phyloP scores from a whole-genome alignment of 2,797 vertebrate genomes.

The Neosilurus hyrtlii region DNA sequence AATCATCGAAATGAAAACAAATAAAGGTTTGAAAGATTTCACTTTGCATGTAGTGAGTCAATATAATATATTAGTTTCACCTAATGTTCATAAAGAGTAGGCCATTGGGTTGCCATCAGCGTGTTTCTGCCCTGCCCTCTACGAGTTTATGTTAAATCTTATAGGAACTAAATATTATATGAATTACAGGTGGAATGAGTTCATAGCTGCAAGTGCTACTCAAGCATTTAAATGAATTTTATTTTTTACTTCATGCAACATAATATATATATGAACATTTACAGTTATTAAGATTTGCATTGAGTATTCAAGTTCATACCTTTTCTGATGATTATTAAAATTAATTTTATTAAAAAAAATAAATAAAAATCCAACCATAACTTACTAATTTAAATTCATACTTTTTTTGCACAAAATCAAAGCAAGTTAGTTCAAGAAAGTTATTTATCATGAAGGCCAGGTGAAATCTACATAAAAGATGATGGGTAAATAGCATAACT shows the following conservation, averaged over 20 bases:
- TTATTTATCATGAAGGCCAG: neutral
- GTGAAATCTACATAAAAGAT: neutral
- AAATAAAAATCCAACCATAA: neutral
- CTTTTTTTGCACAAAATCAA: neutral
- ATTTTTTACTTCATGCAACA: neutral
- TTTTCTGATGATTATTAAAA: neutral
- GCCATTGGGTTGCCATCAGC: too few species aligned
- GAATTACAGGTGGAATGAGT: neutral
- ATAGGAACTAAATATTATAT: neutral
- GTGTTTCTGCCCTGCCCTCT: too few species aligned
- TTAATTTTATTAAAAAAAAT: neutral
- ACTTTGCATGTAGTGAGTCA: too few species aligned
- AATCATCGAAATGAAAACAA: too few species aligned
- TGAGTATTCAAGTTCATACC: neutral
- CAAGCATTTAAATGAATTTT: neutral
- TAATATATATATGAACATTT: neutral
- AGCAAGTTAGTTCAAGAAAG: neutral
- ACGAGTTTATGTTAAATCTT: neutral
- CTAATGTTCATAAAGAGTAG: too few species aligned
- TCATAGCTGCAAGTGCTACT: neutral
- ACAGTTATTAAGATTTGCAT: neutral
- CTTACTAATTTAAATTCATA: neutral
- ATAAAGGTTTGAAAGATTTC: too few species aligned
- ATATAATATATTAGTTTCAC: too few species aligned
- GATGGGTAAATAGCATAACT: neutral